Base-by-base conservation (phyloP, 2,888 invertebrate species). In the Eilema depressum region DNA sequence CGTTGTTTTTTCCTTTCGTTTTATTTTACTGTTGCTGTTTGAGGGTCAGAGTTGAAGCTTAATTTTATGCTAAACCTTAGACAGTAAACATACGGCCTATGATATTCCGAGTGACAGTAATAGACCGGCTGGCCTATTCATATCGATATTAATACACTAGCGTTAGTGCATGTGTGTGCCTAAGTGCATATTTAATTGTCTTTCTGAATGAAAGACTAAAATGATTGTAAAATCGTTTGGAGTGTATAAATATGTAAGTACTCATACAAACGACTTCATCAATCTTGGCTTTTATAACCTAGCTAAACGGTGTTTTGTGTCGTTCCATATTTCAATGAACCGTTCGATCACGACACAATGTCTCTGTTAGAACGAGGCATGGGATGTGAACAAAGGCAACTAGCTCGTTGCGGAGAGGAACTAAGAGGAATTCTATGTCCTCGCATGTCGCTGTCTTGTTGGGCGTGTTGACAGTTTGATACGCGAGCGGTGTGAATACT, bases 391-490 rank as follows among this genome's bases (percentile, higher is more conserved):
- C 79, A 81, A 79, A 74, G 77, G 81, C 33, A 28, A 28, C 63
- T 67, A 69, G 74, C 76, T 71, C 75, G 33, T 60, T 65, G 70
- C 68, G 63, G 47, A 64, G 64, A 64, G 66, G 47, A 70, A 62
- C 71, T 65, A 65, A 59, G 63, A 63, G 74, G 69, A 73, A 76
- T 70, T 73, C 75, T 75, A 30, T 71, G 77, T 75, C 75, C 68
- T 33, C 25, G 66, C 30, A 66, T 80, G 76, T 78, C 84, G 69
- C 79, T 80, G 76, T 82, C 74, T 70, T 73, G 75, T 76, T 75
- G 63, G 41, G 17, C 70, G 63, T 68, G 47, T 33, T 68, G 69
- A 69, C 65, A 57, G 30, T 26, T 64, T 10, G 37, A 63, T 71
- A 63, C 63, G 47, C 63, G 41, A 53, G 25, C n/a, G 47, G 10